Conservation (phyloP, 2,888 invertebrate genomes). For the Andrena fulva region DNA sequence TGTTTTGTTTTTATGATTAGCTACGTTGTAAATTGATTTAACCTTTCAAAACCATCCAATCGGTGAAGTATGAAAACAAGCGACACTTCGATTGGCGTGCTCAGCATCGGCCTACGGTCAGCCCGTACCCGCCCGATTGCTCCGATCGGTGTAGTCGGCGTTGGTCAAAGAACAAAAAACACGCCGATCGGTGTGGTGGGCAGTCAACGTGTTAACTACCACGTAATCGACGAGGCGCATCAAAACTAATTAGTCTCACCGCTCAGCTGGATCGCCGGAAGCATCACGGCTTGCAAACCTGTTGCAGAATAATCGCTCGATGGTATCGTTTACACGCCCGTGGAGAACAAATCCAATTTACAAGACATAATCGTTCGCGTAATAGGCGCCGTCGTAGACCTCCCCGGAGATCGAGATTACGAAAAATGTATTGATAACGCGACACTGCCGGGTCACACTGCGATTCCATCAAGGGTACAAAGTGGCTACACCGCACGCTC, state of each 20-base stretch:
- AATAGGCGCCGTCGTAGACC: neutral
- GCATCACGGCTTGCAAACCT: neutral
- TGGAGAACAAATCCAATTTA: neutral
- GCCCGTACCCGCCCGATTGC: too few relatives aligned
- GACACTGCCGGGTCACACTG: neutral
- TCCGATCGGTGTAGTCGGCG: too few relatives aligned
- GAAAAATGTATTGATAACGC: neutral
- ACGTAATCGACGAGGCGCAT: neutral
- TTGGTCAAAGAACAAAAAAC: too few relatives aligned
- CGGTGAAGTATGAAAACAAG: too few relatives aligned
- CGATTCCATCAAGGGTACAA: slow-evolving; percentile 2
- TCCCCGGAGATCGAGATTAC: neutral
- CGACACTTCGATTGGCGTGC: too few relatives aligned
- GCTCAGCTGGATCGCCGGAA: neutral
- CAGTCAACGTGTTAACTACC: too few relatives aligned
- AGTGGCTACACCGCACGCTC: slow-evolving; percentile 25
- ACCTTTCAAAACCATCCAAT: too few relatives aligned
- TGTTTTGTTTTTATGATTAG: too few relatives aligned
- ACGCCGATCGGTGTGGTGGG: too few relatives aligned
- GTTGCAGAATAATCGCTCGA: neutral
- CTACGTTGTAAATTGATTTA: too few relatives aligned
- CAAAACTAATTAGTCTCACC: neutral
- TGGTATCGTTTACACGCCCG: neutral
- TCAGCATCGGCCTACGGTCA: too few relatives aligned
- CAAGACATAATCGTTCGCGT: neutral